phyloP scores from a whole-genome alignment of 2,797 vertebrate genomes.

The Spheniscus humboldti region DNA sequence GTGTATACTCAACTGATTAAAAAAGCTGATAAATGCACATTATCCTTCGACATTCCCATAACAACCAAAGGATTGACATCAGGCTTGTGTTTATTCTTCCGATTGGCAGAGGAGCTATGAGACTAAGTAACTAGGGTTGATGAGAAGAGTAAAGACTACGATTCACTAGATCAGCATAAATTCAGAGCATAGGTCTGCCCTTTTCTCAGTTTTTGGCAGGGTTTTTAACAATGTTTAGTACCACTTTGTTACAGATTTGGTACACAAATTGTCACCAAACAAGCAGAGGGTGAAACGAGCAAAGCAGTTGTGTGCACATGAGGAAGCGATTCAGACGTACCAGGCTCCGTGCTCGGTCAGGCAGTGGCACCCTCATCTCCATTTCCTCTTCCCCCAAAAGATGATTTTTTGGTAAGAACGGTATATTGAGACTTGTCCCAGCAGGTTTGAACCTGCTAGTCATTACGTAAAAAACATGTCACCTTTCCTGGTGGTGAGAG shows the following conservation, averaged over 20 bases:
- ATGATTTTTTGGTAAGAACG: background rate
- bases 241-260: rapidly evolving
- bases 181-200: background rate
- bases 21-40: background rate
- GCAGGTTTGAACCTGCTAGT: background rate
- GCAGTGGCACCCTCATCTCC: background rate
- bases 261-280: background rate
- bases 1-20: background rate
- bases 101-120: background rate
- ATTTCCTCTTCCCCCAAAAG: background rate
- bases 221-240: background rate
- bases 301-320: rapidly evolving
- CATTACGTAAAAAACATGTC: rapidly evolving
- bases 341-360: background rate
- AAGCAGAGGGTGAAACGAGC: background rate
- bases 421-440: background rate
- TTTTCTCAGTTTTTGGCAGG: background rate
- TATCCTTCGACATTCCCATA: background rate
- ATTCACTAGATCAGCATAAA: background rate
- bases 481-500: background rate
- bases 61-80: background rate
- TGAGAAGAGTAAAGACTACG: background rate
- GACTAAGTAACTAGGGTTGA: too few species aligned
- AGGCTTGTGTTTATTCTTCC: background rate
- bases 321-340: rapidly evolving